Percentiles rank a stretch among this genome's conserved stretches.
These are phyloP conservation scores for Suillia variegata DNA, from an alignment of 2,888 invertebrate species.

Conservation along the genomic window DNA sequence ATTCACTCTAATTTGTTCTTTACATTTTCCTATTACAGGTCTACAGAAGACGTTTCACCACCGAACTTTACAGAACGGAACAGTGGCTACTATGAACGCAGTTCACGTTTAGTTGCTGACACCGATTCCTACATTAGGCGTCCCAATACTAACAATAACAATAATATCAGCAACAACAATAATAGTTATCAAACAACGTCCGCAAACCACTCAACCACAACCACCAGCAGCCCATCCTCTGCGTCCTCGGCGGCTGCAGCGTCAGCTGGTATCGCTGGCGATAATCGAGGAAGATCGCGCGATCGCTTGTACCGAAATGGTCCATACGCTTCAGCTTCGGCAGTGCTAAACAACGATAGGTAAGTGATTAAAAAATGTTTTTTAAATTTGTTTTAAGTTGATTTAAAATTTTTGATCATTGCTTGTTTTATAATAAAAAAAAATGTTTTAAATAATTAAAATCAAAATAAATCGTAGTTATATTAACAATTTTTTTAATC, in stretches of 20 bases:
- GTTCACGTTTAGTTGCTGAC: constrained; percentile 56
- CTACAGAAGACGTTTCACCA: constrained; percentile 62
- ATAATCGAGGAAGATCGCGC: constrained; percentile 59
- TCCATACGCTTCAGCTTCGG: constrained; percentile 22
- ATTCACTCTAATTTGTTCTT: too few species aligned
- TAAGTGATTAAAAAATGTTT: too few species aligned
- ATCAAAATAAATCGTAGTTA: too few species aligned
- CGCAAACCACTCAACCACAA: constrained; percentile 14
- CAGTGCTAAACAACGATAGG: constrained; percentile 3
- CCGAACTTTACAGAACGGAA: constrained; percentile 61
- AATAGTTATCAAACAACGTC: constrained; percentile 28
- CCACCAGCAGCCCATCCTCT: constrained; percentile 17
- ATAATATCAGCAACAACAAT: constrained; percentile 27
- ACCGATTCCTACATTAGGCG: constrained; percentile 50
- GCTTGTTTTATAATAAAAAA: too few species aligned
- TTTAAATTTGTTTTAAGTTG: too few species aligned
- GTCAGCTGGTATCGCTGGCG: constrained; percentile 28
- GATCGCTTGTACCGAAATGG: constrained; percentile 60
- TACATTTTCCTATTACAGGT: constrained; percentile 58
- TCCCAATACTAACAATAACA: constrained; percentile 47
- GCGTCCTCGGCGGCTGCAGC: neutral
- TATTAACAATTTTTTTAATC: neutral
- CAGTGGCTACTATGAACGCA: constrained; percentile 60
- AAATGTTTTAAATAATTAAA: too few species aligned
- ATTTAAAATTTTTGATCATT: too few species aligned